Evolutionary conservation across 1,140 invertebrate species (phyloP).

Genomic region (Parasteatoda tepidariorum): DNA sequence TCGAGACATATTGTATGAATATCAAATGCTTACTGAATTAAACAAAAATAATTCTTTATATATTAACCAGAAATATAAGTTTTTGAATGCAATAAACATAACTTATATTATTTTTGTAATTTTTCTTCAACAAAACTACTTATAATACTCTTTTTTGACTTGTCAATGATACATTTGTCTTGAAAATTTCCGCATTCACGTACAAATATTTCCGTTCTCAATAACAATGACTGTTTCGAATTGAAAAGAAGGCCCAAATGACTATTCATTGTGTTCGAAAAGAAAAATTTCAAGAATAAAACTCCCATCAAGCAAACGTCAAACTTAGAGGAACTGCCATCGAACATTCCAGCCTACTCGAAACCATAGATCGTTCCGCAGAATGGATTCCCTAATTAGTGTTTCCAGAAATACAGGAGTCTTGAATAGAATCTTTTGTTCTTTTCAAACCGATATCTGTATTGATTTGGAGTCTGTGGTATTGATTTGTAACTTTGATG

Average conservation of each 20-base stretch:
- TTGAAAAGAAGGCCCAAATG: background rate
- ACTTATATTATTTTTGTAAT: no score
- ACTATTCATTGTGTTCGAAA: background rate
- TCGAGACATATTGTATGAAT: no score
- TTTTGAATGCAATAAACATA: no score
- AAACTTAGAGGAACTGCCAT: background rate
- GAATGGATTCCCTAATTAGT: slow-evolving; percentile 23
- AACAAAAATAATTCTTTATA: no score
- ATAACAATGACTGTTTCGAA: background rate
- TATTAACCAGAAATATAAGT: no score
- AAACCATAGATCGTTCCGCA: slow-evolving; percentile 10
- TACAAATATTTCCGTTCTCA: background rate
- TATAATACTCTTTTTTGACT: no score
- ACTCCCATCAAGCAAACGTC: background rate
- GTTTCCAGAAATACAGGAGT: slow-evolving; percentile 29
- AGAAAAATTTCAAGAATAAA: background rate
- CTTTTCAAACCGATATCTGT: background rate
- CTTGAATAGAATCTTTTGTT: slow-evolving; percentile 3
- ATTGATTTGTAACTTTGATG: slow-evolving; percentile 41
- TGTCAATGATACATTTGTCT: no score
- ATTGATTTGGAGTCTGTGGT: background rate
- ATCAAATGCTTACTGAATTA: no score
- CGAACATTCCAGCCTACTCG: background rate
- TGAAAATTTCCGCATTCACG: background rate
- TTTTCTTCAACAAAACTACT: no score